phyloP scores from a whole-genome alignment of 1,140 invertebrate genomes.

The Antheraea pernyi region DNA sequence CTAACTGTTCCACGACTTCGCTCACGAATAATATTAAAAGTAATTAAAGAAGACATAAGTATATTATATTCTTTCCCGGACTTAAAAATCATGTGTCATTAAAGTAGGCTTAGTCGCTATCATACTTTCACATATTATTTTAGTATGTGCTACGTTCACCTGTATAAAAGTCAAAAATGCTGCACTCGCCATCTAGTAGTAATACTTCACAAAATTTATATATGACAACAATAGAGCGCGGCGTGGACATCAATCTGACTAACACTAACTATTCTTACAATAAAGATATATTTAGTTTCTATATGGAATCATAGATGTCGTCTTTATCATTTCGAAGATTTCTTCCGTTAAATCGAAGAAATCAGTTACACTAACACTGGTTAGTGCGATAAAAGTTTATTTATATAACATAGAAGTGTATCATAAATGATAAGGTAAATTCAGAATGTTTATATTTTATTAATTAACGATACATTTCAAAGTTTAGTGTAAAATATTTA shows the following conservation, averaged over 20 bases:
- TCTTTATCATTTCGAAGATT: background rate
- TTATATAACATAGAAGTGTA: too few species aligned
- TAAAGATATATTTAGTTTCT: background rate
- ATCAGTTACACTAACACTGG: too few species aligned
- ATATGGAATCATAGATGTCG: background rate
- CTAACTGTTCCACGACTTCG: too few species aligned
- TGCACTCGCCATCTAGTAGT: background rate
- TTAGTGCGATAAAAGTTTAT: too few species aligned
- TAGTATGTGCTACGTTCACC: background rate
- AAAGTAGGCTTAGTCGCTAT: background rate
- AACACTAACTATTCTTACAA: too few species aligned
- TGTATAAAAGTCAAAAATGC: background rate
- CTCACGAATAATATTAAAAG: too few species aligned
- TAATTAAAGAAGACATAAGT: too few species aligned
- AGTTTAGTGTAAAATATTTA: too few species aligned
- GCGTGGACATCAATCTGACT: too few species aligned
- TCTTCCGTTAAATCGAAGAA: too few species aligned
- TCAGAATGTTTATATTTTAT: background rate
- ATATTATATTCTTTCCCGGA: too few species aligned
- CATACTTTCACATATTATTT: slow-evolving; percentile 2
- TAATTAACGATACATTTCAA: background rate
- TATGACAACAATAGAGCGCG: too few species aligned
- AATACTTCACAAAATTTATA: background rate
- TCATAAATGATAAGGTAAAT: background rate
- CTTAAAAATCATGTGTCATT: background rate